Percentiles rank a stretch among this genome's conserved stretches.
These are phyloP conservation scores for Papilio xuthus DNA, from an alignment of 1,140 invertebrate genomes.

Conservation along the genomic window DNA sequence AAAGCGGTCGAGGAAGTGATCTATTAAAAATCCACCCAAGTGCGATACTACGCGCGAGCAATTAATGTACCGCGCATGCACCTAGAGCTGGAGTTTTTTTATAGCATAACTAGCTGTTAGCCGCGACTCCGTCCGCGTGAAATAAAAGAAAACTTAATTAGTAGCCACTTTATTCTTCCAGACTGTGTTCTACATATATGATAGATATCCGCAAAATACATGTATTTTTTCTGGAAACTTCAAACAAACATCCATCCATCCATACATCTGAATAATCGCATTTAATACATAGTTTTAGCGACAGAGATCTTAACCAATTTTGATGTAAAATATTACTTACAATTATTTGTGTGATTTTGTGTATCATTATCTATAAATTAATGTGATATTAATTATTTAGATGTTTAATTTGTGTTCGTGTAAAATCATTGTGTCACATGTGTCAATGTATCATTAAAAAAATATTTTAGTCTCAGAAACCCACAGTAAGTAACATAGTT, in stretches of 20 bases:
- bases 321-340: not conserved
- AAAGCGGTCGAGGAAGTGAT: slow-evolving; percentile 60
- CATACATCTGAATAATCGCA: too few relatives aligned
- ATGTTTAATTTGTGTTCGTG: too few relatives aligned
- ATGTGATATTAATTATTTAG: not conserved
- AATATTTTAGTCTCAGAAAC: too few relatives aligned
- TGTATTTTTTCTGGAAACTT: too few relatives aligned
- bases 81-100: not conserved
- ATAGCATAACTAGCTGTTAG: too few relatives aligned
- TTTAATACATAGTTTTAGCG: not conserved
- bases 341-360: not conserved
- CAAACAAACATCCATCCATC: too few relatives aligned
- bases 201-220: too few relatives aligned
- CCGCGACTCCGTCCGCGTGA: too few relatives aligned
- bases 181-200: too few relatives aligned
- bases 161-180: too few relatives aligned
- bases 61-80: not conserved
- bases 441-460: not conserved
- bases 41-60: slow-evolving; percentile 40
- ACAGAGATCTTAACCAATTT: not conserved
- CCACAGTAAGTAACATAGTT: slow-evolving; percentile 20
- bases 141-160: too few relatives aligned
- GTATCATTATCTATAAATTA: not conserved
- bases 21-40: slow-evolving; percentile 54
- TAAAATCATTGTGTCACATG: not conserved